Base-by-base conservation (phyloP, 2,797 vertebrate species). In the Neopelma chrysocephalum region DNA sequence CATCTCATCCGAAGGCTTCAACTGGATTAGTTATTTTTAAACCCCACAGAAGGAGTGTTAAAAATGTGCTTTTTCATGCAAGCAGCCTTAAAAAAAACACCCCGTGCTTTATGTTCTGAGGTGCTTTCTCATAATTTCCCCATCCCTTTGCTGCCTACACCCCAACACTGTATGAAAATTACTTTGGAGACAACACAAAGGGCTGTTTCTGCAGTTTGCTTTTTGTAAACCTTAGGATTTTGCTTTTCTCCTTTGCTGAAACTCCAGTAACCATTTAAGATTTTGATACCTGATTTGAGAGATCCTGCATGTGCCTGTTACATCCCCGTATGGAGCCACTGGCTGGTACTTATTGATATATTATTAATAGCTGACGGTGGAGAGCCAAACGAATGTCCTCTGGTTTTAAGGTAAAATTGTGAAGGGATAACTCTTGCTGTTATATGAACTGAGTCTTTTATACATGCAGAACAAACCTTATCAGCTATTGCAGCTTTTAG, bases 1-100 rank as follows among this genome's bases (percentile, higher is more conserved):
- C 82, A 61, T 91, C 90, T 93, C 83, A 86, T 80, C 91, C 77
- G 51, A 82, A 85, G 76, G 75, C 91, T 96, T 92, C 77, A 66
- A 94, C 72, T 91, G 94, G 90, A 96, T 97, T 95, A 95, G 92
- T 82, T 97, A 94, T 96, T 93, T 95, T 95, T 94, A 90, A 91
- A 96, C 73, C 54, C 91, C 90, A 87, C 93, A 95, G 96, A 96
- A 96, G 96, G 96, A 97, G 95, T 89, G 96, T 97, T 96, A 96
- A 96, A 97, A 97, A 95, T 50, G 84, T 96, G 92, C 75, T 78
- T 97, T 96, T 97, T 96, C 94, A 95, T 92, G 91, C 88, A 92
- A 97, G 94, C 91, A 95, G 96, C 65, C 62, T 64, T 62, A 93
- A 82, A 90, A 89, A 77, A 86, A 70, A 45, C 86, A 27, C 48